Evolutionary conservation across 2,888 invertebrate species (phyloP).

Genomic region (Tridacna crocea): DNA sequence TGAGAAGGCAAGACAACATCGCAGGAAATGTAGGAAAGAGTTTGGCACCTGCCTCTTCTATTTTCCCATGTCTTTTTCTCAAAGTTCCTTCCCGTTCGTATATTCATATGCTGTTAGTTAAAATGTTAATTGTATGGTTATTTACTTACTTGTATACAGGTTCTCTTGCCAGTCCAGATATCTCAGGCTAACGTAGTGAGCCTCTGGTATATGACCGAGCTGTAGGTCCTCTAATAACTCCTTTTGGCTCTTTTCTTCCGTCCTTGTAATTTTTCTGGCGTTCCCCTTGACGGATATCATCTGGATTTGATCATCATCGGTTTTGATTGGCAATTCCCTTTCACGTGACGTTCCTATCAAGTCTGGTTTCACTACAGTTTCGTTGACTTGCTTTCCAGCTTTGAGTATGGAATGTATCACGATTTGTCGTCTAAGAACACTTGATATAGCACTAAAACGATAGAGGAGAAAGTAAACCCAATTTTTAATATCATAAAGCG

Average conservation of each 20-base stretch:
- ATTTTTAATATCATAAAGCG: no score
- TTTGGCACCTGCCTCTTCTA: no score
- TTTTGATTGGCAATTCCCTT: not conserved
- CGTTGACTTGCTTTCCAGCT: constrained; percentile 16
- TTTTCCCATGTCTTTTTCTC: no score
- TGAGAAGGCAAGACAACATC: no score
- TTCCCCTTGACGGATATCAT: not conserved
- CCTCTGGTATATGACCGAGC: constrained; percentile 49
- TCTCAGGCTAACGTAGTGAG: constrained; percentile 57
- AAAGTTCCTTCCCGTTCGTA: no score
- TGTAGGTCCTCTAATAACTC: constrained; percentile 29
- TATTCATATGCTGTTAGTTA: no score
- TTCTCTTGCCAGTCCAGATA: constrained; percentile 39
- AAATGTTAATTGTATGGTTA: not conserved
- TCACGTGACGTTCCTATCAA: not conserved
- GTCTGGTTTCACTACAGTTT: constrained; percentile 15
- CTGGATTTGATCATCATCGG: not conserved
- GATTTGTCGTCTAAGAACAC: constrained; percentile 25
- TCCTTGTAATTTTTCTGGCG: not conserved
- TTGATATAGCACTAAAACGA: constrained; percentile 33
- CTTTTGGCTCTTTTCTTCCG: not conserved
- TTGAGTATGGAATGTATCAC: constrained; percentile 20
- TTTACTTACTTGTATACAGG: constrained; percentile 33
- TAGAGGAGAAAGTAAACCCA: not conserved
- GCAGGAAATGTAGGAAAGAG: no score